Conservation (phyloP, 2,888 invertebrate species). For the Lissocephala sabroskyi region DNA sequence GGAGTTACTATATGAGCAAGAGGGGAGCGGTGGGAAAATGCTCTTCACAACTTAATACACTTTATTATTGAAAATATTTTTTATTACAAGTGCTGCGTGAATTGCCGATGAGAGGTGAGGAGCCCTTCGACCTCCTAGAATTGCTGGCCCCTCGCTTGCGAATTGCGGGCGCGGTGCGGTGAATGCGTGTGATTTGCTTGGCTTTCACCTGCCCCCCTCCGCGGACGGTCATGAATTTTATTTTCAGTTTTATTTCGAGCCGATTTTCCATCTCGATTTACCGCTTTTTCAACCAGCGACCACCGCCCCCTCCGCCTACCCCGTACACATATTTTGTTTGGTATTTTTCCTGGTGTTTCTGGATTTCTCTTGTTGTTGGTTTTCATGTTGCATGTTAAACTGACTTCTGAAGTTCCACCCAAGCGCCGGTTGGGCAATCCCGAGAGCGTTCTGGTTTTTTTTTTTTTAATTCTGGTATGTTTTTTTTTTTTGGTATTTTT, state of each 20-base stretch:
- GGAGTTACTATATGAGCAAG: background rate
- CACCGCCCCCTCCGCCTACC: too few species aligned
- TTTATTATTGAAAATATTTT: slow-evolving; percentile 66
- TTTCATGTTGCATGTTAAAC: slow-evolving; percentile 61
- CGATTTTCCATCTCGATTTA: too few species aligned
- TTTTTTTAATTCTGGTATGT: slow-evolving; percentile 5
- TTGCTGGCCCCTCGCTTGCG: too few species aligned
- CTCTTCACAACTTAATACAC: slow-evolving; percentile 64
- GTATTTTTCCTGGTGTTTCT: slow-evolving; percentile 14
- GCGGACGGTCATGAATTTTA: background rate
- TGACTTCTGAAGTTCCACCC: slow-evolving; percentile 57
- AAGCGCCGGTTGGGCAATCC: slow-evolving; percentile 21
- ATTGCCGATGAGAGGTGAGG: too few species aligned
- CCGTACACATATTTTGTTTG: slow-evolving; percentile 3
- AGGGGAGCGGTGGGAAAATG: too few species aligned
- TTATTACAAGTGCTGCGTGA: slow-evolving; percentile 52
- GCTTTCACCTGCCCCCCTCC: too few species aligned
- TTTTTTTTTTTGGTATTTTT: slow-evolving; percentile 5
- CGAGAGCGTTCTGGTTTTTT: background rate
- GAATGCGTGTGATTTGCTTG: slow-evolving; percentile 31
- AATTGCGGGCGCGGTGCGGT: slow-evolving; percentile 47
- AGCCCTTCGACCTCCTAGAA: too few species aligned
- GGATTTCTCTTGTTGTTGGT: slow-evolving; percentile 32
- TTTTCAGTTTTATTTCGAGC: background rate
- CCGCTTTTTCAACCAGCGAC: too few species aligned